A percentile compares a stretch with the other conserved stretches of the same genome.
Conservation (phyloP, 2,797 vertebrate species). For the Pyrocephalus nanus region DNA sequence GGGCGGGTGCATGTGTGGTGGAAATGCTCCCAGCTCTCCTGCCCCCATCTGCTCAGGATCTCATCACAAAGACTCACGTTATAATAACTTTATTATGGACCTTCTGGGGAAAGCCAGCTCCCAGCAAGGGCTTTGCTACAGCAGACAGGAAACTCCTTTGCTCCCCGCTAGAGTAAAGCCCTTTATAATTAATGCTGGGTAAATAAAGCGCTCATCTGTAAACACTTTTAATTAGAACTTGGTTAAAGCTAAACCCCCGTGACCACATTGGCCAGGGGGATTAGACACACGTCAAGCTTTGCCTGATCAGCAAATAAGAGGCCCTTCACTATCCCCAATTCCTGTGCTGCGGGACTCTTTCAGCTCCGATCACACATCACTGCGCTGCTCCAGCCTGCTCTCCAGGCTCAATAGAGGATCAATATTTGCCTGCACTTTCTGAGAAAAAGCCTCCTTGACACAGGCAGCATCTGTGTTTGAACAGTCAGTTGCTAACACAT, state of each 20-base stretch:
- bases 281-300: conserved; percentile 66
- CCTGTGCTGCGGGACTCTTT: conserved; percentile 58
- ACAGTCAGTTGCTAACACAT: conserved; percentile 68
- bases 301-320: conserved; percentile 73
- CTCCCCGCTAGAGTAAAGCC: conserved; percentile 63
- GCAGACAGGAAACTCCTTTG: conserved; percentile 52
- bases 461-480: conserved; percentile 80
- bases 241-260: conserved; percentile 55
- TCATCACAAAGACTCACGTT: conserved; percentile 39
- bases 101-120: conserved; percentile 4
- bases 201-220: conserved; percentile 73
- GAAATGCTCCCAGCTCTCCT: background rate
- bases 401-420: conserved; percentile 74
- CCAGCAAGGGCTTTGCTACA: conserved; percentile 33
- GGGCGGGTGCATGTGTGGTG: background rate
- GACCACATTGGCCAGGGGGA: conserved; percentile 52
- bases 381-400: conserved; percentile 47
- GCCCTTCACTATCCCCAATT: conserved; percentile 53
- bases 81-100: conserved; percentile 66
- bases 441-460: conserved; percentile 67
- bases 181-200: conserved; percentile 73
- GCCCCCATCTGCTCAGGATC: conserved; percentile 44
- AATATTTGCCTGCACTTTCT: conserved; percentile 78
- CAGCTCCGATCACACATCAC: conserved; percentile 47
- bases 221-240: conserved; percentile 70